Evolutionary conservation across 2,113 vertebrate species (phyloP), one percentile per base, ranked within the genome.

Genomic region (Osmerus eperlanus): DNA sequence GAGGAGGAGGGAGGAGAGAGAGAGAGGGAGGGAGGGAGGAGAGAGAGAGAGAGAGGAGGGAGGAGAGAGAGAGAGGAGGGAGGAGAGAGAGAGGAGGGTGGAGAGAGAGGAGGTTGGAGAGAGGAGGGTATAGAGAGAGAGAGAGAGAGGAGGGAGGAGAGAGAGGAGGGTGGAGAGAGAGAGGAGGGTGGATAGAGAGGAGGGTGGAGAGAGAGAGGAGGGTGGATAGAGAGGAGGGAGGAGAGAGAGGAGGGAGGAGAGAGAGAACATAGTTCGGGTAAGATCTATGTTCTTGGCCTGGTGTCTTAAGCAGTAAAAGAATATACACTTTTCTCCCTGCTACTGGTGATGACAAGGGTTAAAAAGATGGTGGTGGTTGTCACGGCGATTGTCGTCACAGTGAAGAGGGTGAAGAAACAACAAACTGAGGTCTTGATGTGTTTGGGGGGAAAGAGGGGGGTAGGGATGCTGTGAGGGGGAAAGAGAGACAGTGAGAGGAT

Each of bases 61-160:
- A 1, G 23, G 23, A 23, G 29, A 32, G 29, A 32, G 3, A 32
- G 29, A 29, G 60, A 16, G 2, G n/a, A 6, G 11, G 9, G 19
- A 32, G 21, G 64, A 73, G 73, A 69, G 70, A 61, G 18, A 2
- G 14, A 61, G 79, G 72, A 81, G 78, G 78, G 66, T 64, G 56
- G 52, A 23, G 21, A n/a, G n/a, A n/a, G n/a, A n/a, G n/a, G n/a
- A n/a, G n/a, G n/a, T n/a, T n/a, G 9, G 21, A 36, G 21, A 2
- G 14, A 61, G 79, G 72, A 81, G 78, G 78, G 66, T 61, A 56
- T 1, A 21, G 21, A 21, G 21, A 21, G 21, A 21, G 21, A 21
- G 21, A 21, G 21, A 21, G 21, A 21, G 21, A 21, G 58, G 6
- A 23, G 11, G 59, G 78, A 70, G 41, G 56, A 71, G 63, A 72